A percentile compares a stretch with the other conserved stretches of the same genome.
phyloP scores from a whole-genome alignment of 2,113 vertebrate species.

The Tupaia chinensis region DNA sequence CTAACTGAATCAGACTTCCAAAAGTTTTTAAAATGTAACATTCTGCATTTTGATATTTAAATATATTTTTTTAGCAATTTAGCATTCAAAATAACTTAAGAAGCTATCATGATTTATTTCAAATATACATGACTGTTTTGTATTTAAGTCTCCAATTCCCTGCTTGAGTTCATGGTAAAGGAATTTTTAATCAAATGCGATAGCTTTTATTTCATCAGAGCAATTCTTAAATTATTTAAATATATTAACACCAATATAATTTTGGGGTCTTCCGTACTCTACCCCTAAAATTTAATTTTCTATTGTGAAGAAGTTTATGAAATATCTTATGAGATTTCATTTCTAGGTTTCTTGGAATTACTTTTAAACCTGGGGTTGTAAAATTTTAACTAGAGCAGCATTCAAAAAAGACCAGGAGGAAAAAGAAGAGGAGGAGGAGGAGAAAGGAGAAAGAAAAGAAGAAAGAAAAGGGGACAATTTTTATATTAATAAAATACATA shows the following conservation, averaged over 20 bases:
- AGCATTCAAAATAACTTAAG: conserved; percentile 23
- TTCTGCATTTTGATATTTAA: conserved; percentile 1
- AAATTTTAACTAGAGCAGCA: neutral
- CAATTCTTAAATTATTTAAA: conserved; percentile 45
- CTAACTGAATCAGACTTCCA: neutral
- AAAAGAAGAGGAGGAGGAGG: neutral
- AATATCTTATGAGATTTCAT: neutral
- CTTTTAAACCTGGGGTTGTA: neutral
- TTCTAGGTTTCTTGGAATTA: neutral
- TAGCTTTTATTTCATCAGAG: neutral
- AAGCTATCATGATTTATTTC: conserved; percentile 16
- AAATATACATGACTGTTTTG: conserved; percentile 8
- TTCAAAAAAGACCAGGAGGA: neutral
- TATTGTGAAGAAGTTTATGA: neutral
- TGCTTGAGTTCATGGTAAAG: neutral
- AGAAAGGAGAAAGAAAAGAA: neutral
- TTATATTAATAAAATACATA: neutral
- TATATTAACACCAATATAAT: neutral
- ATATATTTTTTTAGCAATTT: conserved; percentile 51
- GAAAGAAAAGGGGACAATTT: neutral
- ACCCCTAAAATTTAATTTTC: neutral
- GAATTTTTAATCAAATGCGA: conserved; percentile 1
- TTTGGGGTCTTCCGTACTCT: neutral
- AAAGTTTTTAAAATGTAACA: neutral
- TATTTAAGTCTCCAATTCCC: conserved; percentile 2